Percentiles rank a stretch among this genome's conserved stretches.
phyloP scores from a whole-genome alignment of 2,113 vertebrate genomes.

The Dromiciops gliroides region DNA sequence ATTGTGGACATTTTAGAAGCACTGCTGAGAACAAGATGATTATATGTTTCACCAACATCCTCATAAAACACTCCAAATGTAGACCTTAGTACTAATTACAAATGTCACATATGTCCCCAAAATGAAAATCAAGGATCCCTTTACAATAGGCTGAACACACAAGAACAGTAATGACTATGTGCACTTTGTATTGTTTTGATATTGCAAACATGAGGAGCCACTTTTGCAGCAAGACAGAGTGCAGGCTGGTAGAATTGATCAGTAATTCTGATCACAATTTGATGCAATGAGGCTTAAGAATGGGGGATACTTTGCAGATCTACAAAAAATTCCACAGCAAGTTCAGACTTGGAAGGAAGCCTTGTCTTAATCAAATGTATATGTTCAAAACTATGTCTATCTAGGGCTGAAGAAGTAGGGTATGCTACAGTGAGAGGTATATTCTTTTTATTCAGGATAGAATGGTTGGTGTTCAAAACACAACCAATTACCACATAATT shows the following conservation, averaged over 20 bases:
- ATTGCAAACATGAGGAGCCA: not conserved
- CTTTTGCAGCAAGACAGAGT: conserved; percentile 1
- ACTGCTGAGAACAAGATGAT: not conserved
- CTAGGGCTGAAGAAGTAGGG: conserved; percentile 9
- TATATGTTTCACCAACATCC: not conserved
- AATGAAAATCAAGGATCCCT: not conserved
- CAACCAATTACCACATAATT: conserved; percentile 7
- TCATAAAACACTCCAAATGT: not conserved
- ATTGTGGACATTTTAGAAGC: not conserved
- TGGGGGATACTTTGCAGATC: not conserved
- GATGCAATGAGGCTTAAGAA: not conserved
- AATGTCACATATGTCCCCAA: not conserved
- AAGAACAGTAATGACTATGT: not conserved
- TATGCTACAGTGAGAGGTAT: conserved; percentile 51
- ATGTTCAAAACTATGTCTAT: conserved; percentile 34
- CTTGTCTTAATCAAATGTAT: conserved; percentile 58
- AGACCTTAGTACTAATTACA: not conserved
- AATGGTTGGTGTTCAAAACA: conserved; percentile 14
- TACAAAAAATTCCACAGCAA: conserved; percentile 33
- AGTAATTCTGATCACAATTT: conserved; percentile 35
- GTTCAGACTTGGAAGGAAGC: conserved; percentile 45
- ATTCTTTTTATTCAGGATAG: conserved; percentile 44
- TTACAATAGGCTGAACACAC: not conserved
- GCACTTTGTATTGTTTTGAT: not conserved
- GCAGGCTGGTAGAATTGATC: conserved; percentile 38